These are phyloP conservation scores for Microchirus variegatus DNA, from an alignment of 2,797 vertebrate genomes.

Conservation along the genomic window DNA sequence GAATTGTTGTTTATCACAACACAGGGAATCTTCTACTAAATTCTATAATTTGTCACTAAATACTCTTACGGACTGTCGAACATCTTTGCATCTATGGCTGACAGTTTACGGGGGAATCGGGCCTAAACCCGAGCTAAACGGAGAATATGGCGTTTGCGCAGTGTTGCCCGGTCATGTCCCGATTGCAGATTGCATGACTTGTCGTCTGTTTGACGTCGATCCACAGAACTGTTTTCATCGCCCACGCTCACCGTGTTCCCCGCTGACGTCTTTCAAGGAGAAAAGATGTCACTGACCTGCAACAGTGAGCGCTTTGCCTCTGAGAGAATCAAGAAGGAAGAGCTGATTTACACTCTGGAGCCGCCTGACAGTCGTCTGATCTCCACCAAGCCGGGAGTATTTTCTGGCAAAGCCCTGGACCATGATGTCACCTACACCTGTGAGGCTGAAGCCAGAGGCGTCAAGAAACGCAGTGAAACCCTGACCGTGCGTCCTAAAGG, in stretches of 20 bases:
- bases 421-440: constrained; percentile 74
- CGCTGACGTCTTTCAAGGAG: constrained; percentile 66
- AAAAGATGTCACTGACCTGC: constrained; percentile 66
- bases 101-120: too few species aligned
- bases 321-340: constrained; percentile 37
- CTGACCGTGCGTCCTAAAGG: constrained; percentile 73
- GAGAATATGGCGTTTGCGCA: too few species aligned
- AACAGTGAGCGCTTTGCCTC: constrained; percentile 36
- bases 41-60: too few species aligned
- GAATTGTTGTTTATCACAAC: too few species aligned
- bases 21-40: too few species aligned
- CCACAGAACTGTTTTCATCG: constrained; percentile 79
- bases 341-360: constrained; percentile 67
- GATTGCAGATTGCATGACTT: neutral
- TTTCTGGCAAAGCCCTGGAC: constrained; percentile 9
- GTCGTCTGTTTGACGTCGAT: neutral
- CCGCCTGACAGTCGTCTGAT: neutral
- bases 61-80: too few species aligned
- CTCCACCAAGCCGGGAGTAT: constrained; percentile 18
- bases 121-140: too few species aligned
- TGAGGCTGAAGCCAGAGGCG: constrained; percentile 57
- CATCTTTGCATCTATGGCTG: too few species aligned
- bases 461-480: constrained; percentile 64
- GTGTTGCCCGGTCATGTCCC: too few species aligned
- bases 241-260: constrained; percentile 70